A percentile compares a stretch with the other conserved stretches of the same genome.
phyloP scores from a whole-genome alignment of 2,113 vertebrate species.

The Isichthys henryi region DNA sequence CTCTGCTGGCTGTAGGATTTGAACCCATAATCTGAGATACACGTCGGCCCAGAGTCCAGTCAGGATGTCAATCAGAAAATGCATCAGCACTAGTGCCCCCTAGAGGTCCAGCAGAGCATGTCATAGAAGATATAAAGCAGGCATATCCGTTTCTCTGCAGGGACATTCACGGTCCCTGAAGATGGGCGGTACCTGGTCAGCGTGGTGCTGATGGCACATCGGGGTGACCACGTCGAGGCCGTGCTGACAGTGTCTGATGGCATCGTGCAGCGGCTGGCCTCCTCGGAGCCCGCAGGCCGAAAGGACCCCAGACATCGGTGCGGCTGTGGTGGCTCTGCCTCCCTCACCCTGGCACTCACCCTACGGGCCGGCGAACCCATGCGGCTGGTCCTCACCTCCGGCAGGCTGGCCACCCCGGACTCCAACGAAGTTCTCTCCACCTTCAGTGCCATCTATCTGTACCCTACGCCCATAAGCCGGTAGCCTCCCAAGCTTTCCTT shows the following conservation, averaged over 20 bases:
- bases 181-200: constrained; percentile 86
- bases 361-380: constrained; percentile 78
- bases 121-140: background rate
- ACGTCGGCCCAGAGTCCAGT: background rate
- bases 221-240: constrained; percentile 68
- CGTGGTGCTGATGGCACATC: constrained; percentile 71
- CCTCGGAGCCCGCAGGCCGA: constrained; percentile 51
- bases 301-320: constrained; percentile 28
- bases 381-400: constrained; percentile 73
- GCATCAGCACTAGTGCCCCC: background rate
- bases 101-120: background rate
- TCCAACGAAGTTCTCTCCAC: constrained; percentile 85
- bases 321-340: constrained; percentile 59
- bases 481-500: constrained; percentile 52
- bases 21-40: background rate
- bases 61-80: background rate
- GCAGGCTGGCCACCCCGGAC: constrained; percentile 75
- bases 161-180: constrained; percentile 76
- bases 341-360: constrained; percentile 81
- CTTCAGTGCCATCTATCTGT: constrained; percentile 82
- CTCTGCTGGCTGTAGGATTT: background rate
- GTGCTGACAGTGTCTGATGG: constrained; percentile 80
- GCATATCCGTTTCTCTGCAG: constrained; percentile 44
- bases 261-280: constrained; percentile 79
- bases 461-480: constrained; percentile 69